Evolutionary conservation across 2,797 vertebrate species (phyloP).

Genomic region (Tokudaia muenninki): DNA sequence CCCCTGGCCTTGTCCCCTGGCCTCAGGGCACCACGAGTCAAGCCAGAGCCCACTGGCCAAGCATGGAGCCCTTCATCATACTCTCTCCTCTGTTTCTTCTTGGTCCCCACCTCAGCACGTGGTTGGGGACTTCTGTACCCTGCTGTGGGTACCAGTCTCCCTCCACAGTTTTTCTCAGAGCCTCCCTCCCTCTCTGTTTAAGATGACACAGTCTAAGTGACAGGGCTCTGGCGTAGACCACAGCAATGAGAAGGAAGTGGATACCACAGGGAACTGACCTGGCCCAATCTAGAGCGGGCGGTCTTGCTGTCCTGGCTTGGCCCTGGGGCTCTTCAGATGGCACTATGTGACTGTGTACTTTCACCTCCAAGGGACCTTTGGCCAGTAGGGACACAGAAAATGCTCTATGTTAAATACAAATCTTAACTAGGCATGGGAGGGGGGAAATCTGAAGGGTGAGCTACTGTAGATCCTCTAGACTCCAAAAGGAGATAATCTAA

Average conservation of each 20-base stretch:
- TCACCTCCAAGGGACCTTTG: not conserved
- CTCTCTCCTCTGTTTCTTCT: not conserved
- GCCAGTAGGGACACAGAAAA: constrained; percentile 13
- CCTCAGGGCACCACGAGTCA: not conserved
- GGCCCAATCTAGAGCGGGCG: not conserved
- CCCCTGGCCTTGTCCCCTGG: not conserved
- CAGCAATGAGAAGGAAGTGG: not conserved
- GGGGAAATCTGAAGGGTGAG: not conserved
- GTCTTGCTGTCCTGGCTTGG: not conserved
- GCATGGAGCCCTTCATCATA: not conserved
- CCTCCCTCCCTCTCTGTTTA: not conserved
- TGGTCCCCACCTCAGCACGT: not conserved
- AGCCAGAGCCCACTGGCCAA: not conserved
- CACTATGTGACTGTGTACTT: not conserved
- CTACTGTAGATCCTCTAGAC: no score
- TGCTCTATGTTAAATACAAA: not conserved
- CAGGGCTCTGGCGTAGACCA: not conserved
- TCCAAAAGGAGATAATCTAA: not conserved
- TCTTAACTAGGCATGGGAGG: not conserved
- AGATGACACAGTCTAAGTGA: not conserved
- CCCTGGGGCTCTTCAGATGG: not conserved
- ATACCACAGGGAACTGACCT: not conserved
- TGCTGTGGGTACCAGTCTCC: not conserved
- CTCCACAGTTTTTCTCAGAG: not conserved
- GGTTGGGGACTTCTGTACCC: not conserved